Conservation (phyloP, 2,888 invertebrate species). For the Agelastica alni region DNA sequence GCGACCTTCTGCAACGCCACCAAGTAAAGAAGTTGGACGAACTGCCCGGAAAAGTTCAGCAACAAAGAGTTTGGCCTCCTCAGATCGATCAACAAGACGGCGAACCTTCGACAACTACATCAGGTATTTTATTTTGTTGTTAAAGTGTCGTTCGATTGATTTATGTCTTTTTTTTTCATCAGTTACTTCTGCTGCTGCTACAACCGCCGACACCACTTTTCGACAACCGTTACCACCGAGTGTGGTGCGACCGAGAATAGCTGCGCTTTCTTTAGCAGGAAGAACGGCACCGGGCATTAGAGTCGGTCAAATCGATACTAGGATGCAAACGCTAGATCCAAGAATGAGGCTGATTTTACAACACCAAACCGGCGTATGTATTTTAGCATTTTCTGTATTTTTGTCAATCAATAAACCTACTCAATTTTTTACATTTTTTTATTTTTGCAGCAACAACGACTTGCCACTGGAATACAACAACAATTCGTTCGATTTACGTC, state of each 20-base stretch:
- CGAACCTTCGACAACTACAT: slow-evolving; percentile 41
- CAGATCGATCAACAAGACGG: slow-evolving; percentile 49
- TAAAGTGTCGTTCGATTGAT: slow-evolving; percentile 29
- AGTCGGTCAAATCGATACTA: slow-evolving; percentile 54
- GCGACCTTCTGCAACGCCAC: slow-evolving; percentile 80
- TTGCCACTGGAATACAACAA: slow-evolving; percentile 36
- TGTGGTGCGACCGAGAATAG: slow-evolving; percentile 60
- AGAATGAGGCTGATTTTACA: slow-evolving; percentile 61
- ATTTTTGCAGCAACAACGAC: slow-evolving; percentile 32
- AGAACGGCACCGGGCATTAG: slow-evolving; percentile 48
- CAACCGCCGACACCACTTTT: slow-evolving; percentile 62
- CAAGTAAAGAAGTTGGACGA: slow-evolving; percentile 64
- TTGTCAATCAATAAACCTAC: too few species aligned
- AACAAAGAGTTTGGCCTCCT: slow-evolving; percentile 62
- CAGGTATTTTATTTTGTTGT: slow-evolving; percentile 13
- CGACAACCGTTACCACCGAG: slow-evolving; percentile 71
- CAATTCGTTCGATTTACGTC: slow-evolving; percentile 42
- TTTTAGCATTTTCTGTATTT: too few species aligned
- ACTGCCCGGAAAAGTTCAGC: slow-evolving; percentile 50
- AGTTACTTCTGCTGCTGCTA: not conserved
- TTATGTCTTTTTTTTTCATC: slow-evolving; percentile 4
- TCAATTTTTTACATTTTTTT: too few species aligned
- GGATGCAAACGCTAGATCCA: slow-evolving; percentile 60
- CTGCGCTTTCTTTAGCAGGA: slow-evolving; percentile 47
- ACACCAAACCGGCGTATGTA: slow-evolving; percentile 45